Base-by-base conservation (phyloP, 2,797 vertebrate species). In the Tachyglossus aculeatus region DNA sequence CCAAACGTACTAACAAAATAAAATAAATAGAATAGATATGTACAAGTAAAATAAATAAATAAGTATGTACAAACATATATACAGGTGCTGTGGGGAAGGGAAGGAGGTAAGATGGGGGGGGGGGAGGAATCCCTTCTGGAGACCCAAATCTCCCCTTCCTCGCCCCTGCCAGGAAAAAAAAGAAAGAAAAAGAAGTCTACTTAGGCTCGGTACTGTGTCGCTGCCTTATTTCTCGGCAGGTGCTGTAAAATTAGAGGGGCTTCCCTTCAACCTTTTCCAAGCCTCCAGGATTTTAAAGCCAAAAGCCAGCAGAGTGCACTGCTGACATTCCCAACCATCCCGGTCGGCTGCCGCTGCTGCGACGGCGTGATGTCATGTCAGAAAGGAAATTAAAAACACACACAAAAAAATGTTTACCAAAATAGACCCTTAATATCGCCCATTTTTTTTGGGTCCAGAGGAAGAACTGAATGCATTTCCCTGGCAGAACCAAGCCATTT, bases 241-340 rank as follows among this genome's bases (percentile, higher is more conserved):
- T n/a, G n/a, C n/a, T n/a, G n/a, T n/a, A n/a, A n/a, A n/a, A n/a
- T n/a, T n/a, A n/a, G n/a, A n/a, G n/a, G n/a, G n/a, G n/a, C n/a
- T n/a, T n/a, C n/a, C n/a, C n/a, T n/a, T n/a, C n/a, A n/a, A n/a
- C n/a, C n/a, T n/a, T n/a, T n/a, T n/a, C n/a, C n/a, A n/a, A n/a
- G n/a, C n/a, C 37, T 18, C 11, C 33, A 37, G 9, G 34, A 32
- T n/a, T n/a, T n/a, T n/a, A n/a, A n/a, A n/a, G n/a, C n/a, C n/a
- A n/a, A 56, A 78, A 83, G 80, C 75, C 75, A 87, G n/a, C n/a
- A n/a, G 80, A 71, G 85, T 82, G 80, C 78, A 76, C 73, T 81
- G 45, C 73, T 71, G 76, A 64, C 61, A 48, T 54, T 43, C 32
- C 54, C 39, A 36, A 32, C 31, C 34, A 47, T 37, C 27, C 68